phyloP scores from a whole-genome alignment of 2,113 vertebrate species.

The Morone saxatilis region DNA sequence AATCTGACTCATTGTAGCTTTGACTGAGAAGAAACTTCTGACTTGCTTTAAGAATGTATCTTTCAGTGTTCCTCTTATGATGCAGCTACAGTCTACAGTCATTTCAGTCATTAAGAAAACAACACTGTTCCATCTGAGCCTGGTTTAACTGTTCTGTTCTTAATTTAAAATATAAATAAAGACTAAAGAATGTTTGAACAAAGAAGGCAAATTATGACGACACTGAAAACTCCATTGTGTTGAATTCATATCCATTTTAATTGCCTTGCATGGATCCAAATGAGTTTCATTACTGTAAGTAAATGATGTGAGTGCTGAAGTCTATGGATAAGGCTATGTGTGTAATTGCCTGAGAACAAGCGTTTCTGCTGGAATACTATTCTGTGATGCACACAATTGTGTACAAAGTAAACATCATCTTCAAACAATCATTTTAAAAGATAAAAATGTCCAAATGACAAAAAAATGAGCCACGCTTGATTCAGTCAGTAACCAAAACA shows the following conservation, averaged over 20 bases:
- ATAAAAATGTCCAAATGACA: conserved; percentile 11
- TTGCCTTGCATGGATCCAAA: conserved; percentile 55
- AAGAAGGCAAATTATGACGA: conserved; percentile 37
- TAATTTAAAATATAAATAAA: conserved; percentile 15
- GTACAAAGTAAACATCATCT: conserved; percentile 24
- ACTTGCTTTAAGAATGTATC: background rate
- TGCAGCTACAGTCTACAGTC: background rate
- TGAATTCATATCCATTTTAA: conserved; percentile 64
- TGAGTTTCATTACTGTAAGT: conserved; percentile 52
- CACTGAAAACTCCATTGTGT: conserved; percentile 43
- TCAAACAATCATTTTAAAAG: conserved; percentile 1
- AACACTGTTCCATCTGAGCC: conserved; percentile 16
- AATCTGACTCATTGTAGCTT: background rate
- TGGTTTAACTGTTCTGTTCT: conserved; percentile 10
- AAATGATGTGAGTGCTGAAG: conserved; percentile 45
- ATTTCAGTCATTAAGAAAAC: conserved; percentile 17
- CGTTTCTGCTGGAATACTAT: conserved; percentile 4
- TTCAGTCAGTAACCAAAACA: conserved; percentile 28
- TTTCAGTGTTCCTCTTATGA: background rate
- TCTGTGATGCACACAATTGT: conserved; percentile 13
- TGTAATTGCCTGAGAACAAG: conserved; percentile 49
- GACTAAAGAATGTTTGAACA: conserved; percentile 25
- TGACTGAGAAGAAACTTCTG: background rate
- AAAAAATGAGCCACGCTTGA: conserved; percentile 11
- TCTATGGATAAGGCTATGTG: conserved; percentile 36